Percentiles rank a stretch among this genome's conserved stretches.
These are phyloP conservation scores for Xylocopa sonorina DNA, from an alignment of 1,140 invertebrate genomes.

Conservation along the genomic window DNA sequence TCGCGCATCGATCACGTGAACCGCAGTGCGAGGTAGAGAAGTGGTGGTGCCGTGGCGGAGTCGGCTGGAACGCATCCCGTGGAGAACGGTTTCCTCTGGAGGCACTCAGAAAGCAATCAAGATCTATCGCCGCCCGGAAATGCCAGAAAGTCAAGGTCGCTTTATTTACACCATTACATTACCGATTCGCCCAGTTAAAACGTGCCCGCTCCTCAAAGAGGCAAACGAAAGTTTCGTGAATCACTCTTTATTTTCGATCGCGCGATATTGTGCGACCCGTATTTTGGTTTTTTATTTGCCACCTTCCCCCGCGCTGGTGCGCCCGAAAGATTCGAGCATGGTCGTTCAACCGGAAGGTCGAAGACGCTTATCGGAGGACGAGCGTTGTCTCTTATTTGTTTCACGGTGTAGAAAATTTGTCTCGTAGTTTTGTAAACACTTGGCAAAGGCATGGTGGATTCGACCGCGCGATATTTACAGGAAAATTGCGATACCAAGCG, in stretches of 20 bases:
- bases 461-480: too few species aligned
- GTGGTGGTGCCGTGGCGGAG: conserved; percentile 56
- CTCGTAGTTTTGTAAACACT: background rate
- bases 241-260: background rate
- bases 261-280: background rate
- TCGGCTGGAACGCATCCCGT: conserved; percentile 34
- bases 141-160: conserved; percentile 87
- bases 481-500: too few species aligned
- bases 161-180: conserved; percentile 30
- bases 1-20: too few species aligned
- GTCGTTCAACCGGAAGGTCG: too few species aligned
- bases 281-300: too few species aligned
- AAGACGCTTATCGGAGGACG: too few species aligned
- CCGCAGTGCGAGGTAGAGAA: conserved; percentile 1
- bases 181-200: background rate
- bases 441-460: background rate
- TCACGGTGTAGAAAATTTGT: too few species aligned
- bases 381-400: too few species aligned
- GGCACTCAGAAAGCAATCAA: conserved; percentile 86
- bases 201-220: too few species aligned
- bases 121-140: conserved; percentile 87
- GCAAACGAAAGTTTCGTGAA: background rate
- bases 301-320: too few species aligned
- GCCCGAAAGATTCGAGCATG: too few species aligned
- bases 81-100: conserved; percentile 82